Evolutionary conservation across 1,140 invertebrate species (phyloP).

Genomic region (Batillaria attramentaria): DNA sequence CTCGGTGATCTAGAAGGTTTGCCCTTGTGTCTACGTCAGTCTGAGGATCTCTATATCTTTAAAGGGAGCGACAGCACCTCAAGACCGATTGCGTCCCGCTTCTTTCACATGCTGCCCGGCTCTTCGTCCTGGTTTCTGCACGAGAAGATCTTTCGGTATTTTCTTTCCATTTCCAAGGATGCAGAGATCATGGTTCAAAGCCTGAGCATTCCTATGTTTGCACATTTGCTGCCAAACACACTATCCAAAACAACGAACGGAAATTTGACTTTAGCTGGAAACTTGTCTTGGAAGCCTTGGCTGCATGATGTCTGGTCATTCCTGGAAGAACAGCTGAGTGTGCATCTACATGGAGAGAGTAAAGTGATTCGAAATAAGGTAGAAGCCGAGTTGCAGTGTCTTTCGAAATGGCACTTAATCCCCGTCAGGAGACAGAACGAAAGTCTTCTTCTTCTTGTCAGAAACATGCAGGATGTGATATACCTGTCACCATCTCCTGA

Average conservation of each 20-base stretch:
- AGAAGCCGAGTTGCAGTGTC: neutral
- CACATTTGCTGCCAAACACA: neutral
- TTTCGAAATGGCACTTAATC: conserved; percentile 16
- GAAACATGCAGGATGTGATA: neutral
- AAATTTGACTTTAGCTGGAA: no score
- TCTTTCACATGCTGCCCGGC: neutral
- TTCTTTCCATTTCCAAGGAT: neutral
- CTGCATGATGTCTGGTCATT: conserved; percentile 14
- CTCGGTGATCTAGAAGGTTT: neutral
- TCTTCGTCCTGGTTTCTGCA: conserved; percentile 15
- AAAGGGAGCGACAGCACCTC: neutral
- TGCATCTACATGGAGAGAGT: neutral
- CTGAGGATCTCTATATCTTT: conserved; percentile 5
- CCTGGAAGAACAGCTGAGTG: neutral
- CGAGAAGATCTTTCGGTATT: neutral
- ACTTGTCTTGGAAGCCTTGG: no score
- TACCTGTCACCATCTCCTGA: neutral
- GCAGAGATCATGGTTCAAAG: neutral
- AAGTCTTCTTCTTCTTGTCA: conserved; percentile 1
- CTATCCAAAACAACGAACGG: neutral
- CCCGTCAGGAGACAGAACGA: conserved; percentile 2
- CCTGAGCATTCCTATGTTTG: conserved; percentile 14
- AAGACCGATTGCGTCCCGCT: conserved; percentile 5
- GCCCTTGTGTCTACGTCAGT: conserved; percentile 18
- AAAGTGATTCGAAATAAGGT: neutral